Conservation (phyloP, 35 echinoderm and acorn worm species). For the Holothuria glaberrima region DNA sequence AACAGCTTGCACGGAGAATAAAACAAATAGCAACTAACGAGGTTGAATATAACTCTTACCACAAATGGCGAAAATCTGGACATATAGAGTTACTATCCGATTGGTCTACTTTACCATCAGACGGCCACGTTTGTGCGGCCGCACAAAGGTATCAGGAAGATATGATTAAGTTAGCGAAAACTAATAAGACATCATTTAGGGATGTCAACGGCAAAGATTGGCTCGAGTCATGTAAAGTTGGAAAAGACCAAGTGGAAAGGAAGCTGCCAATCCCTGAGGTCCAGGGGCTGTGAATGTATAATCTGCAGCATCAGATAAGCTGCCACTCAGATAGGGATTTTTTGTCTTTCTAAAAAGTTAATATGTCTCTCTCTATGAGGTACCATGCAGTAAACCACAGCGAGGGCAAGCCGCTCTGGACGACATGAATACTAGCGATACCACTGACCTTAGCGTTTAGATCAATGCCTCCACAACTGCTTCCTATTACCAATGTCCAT, state of each 20-base stretch:
- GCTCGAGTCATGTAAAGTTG: slow-evolving; percentile 52
- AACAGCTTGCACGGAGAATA: not conserved
- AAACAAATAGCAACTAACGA: slow-evolving; percentile 5
- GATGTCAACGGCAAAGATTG: slow-evolving; percentile 54
- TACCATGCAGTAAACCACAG: no score
- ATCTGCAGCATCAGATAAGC: no score
- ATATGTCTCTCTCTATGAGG: no score
- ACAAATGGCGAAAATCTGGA: slow-evolving; percentile 14
- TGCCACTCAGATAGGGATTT: no score
- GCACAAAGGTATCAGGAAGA: slow-evolving; percentile 42
- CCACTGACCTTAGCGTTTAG: no score
- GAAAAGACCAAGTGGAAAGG: slow-evolving; percentile 36
- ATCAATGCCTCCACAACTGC: not conserved
- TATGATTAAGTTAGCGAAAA: slow-evolving; percentile 23
- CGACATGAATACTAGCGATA: no score
- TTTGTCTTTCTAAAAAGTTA: not conserved
- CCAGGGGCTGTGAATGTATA: not conserved
- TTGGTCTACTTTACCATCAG: slow-evolving; percentile 39
- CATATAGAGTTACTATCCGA: slow-evolving; percentile 20
- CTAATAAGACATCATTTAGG: not conserved
- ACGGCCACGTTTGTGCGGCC: slow-evolving; percentile 36
- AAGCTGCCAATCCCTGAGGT: slow-evolving; percentile 24
- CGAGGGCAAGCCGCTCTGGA: no score
- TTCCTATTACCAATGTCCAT: no score
- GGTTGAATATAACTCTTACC: slow-evolving; percentile 32